These are phyloP conservation scores for Phalacrocorax carbo DNA, from an alignment of 2,113 vertebrate species.

Conservation along the genomic window DNA sequence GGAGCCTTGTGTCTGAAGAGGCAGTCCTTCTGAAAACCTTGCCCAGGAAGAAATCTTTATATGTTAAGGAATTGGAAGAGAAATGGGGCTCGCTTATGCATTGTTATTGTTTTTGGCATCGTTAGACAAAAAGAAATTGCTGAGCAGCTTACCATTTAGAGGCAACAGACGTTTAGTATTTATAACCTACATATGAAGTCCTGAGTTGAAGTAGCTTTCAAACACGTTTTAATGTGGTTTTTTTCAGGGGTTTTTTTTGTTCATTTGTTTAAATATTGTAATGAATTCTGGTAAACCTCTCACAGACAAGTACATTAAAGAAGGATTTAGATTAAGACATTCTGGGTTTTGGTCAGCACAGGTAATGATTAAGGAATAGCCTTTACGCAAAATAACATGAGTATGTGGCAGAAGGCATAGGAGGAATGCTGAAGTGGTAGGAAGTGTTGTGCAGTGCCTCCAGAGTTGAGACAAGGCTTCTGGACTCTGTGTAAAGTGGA, in stretches of 20 bases:
- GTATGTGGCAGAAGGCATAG: background rate
- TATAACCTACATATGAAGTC: background rate
- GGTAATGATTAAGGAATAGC: background rate
- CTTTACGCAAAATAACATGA: background rate
- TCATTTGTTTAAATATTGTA: background rate
- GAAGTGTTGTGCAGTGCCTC: background rate
- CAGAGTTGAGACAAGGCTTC: background rate
- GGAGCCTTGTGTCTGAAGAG: fast-evolving
- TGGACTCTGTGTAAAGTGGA: background rate
- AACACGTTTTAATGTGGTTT: background rate
- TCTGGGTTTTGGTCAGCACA: background rate
- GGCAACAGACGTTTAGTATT: background rate
- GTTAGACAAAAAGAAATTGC: background rate
- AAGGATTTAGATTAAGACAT: background rate
- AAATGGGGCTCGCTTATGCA: background rate
- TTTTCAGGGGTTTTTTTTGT: no score
- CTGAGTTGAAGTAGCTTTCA: background rate
- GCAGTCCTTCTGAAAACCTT: background rate
- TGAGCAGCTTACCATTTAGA: background rate
- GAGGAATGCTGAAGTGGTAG: background rate
- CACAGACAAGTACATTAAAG: background rate
- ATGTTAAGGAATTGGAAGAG: background rate
- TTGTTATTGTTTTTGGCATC: background rate
- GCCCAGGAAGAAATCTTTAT: background rate
- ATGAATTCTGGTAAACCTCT: background rate